A percentile compares a stretch with the other conserved stretches of the same genome.
Conservation (phyloP, 1,140 invertebrate genomes). For the Aleiodes sp. region DNA sequence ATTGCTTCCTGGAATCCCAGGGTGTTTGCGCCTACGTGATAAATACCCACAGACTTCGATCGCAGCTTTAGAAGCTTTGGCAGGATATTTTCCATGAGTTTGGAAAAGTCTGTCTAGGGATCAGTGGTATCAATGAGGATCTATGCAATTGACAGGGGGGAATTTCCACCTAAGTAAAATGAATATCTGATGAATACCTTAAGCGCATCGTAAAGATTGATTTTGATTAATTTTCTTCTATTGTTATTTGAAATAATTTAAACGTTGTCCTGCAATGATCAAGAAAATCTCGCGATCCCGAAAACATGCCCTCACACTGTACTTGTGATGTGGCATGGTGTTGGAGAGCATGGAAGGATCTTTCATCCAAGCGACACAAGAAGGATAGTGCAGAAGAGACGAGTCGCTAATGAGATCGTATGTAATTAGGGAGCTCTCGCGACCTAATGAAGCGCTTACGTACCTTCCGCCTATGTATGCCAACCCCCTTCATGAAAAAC, state of each 20-base stretch:
- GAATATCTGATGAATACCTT: background rate
- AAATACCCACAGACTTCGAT: background rate
- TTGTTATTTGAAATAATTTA: background rate
- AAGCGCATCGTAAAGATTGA: background rate
- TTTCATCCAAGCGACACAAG: constrained; percentile 15
- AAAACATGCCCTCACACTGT: background rate
- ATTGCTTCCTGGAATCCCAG: background rate
- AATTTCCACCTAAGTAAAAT: background rate
- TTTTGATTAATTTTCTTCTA: background rate
- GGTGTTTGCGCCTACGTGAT: background rate
- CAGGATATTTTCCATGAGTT: background rate
- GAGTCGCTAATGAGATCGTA: constrained; percentile 64
- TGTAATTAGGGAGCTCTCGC: constrained; percentile 67
- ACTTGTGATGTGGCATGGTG: background rate
- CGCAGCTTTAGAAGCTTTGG: background rate
- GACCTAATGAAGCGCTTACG: constrained; percentile 67
- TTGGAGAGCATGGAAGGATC: background rate
- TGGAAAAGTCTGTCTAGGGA: background rate
- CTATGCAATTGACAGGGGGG: background rate
- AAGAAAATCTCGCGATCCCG: background rate
- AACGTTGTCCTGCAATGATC: background rate
- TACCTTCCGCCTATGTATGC: constrained; percentile 43
- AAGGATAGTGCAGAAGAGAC: constrained; percentile 18
- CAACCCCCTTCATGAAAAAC: constrained; percentile 41
- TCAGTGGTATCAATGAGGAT: background rate